A percentile compares a stretch with the other conserved stretches of the same genome.
phyloP scores from a whole-genome alignment of 2,113 vertebrate genomes.

The Trematomus loennbergii region DNA sequence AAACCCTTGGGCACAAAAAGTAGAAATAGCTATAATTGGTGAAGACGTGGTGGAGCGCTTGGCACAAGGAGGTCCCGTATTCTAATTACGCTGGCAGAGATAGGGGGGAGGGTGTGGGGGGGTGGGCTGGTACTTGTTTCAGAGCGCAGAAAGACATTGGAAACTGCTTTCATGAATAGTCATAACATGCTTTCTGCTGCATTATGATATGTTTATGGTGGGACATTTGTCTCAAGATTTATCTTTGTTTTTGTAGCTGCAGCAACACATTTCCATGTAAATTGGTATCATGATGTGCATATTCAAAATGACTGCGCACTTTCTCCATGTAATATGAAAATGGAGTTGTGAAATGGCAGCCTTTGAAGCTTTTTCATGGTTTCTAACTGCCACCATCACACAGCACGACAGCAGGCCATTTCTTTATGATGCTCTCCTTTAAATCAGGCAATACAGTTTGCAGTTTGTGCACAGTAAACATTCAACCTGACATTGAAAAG shows the following conservation, averaged over 20 bases:
- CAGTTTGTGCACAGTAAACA: not conserved
- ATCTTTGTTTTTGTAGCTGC: constrained; percentile 42
- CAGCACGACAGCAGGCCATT: not conserved
- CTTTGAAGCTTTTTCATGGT: constrained; percentile 8
- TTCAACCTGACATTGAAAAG: not conserved
- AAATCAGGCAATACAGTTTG: not conserved
- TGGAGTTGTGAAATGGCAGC: constrained; percentile 23
- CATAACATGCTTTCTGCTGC: constrained; percentile 32
- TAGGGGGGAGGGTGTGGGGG: not conserved
- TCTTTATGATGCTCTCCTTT: constrained; percentile 9
- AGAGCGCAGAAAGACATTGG: constrained; percentile 20
- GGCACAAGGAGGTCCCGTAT: constrained; percentile 48
- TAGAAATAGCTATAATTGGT: constrained; percentile 60
- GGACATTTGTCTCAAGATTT: constrained; percentile 52
- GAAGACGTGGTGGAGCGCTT: constrained; percentile 45
- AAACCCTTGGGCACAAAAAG: constrained; percentile 60
- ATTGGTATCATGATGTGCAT: constrained; percentile 50
- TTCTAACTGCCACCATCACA: not conserved
- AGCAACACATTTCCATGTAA: constrained; percentile 59
- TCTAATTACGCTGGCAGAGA: constrained; percentile 54
- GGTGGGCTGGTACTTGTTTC: constrained; percentile 28
- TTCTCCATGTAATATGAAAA: constrained; percentile 22
- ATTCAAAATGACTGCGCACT: constrained; percentile 42
- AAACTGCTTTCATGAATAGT: constrained; percentile 45
- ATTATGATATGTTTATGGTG: constrained; percentile 42